These are phyloP conservation scores for Anneissia japonica DNA, from an alignment of 35 echinoderm and acorn worm genomes.

Conservation along the genomic window DNA sequence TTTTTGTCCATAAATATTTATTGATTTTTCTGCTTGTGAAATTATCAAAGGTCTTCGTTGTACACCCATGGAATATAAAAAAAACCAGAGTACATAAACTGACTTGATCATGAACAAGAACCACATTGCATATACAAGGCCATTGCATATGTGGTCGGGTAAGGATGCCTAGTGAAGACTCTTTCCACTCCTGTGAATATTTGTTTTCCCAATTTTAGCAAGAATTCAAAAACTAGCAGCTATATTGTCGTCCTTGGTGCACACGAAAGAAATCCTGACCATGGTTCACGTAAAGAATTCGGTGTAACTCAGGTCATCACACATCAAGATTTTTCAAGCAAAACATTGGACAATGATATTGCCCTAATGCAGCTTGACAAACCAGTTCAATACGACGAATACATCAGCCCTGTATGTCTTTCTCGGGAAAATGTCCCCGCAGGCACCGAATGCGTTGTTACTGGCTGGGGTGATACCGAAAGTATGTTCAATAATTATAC, in stretches of 20 bases:
- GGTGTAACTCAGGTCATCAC: conserved; percentile 37
- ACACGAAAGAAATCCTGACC: conserved; percentile 45
- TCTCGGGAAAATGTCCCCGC: conserved; percentile 30
- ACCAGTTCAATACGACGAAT: conserved; percentile 39
- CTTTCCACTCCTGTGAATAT: too few species aligned
- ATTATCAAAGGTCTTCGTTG: too few species aligned
- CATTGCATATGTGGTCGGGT: too few species aligned
- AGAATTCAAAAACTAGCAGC: conserved; percentile 5
- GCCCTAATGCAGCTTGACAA: conserved; percentile 54
- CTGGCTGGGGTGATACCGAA: conserved; percentile 77
- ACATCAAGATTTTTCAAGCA: conserved; percentile 37
- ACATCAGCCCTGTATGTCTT: conserved; percentile 47
- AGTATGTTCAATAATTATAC: too few species aligned
- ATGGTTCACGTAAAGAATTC: conserved; percentile 22
- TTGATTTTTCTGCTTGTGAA: too few species aligned
- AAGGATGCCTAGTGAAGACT: too few species aligned
- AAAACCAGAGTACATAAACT: too few species aligned
- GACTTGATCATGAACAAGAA: too few species aligned
- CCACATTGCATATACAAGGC: too few species aligned
- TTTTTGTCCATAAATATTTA: too few species aligned
- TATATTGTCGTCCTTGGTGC: conserved; percentile 52
- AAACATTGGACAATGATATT: conserved; percentile 76
- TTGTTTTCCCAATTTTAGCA: too few species aligned
- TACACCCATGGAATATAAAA: too few species aligned
- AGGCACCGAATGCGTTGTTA: conserved; percentile 55